phyloP scores from a whole-genome alignment of 1,140 invertebrate species.

The Apis laboriosa region DNA sequence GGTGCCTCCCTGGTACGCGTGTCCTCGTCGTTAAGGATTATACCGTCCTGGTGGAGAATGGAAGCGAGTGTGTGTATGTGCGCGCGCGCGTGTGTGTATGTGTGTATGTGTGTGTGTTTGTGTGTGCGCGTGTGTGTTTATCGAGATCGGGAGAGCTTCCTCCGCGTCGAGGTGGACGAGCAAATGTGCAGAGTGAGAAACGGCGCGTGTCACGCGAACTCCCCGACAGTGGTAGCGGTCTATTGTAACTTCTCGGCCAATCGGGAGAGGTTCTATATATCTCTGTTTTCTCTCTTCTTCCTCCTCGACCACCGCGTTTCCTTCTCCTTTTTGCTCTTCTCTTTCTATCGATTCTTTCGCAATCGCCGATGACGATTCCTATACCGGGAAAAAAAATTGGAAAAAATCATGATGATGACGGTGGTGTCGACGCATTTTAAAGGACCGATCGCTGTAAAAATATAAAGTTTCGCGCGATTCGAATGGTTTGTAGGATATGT shows the following conservation, averaged over 20 bases:
- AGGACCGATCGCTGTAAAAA: not conserved
- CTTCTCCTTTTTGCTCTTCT: too few relatives aligned
- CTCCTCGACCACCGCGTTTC: too few relatives aligned
- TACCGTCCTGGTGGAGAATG: slow-evolving; percentile 22
- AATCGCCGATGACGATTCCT: not conserved
- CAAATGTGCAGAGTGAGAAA: slow-evolving; percentile 4
- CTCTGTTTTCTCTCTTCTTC: not conserved
- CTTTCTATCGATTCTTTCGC: not conserved
- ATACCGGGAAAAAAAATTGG: not conserved
- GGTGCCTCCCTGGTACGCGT: slow-evolving; percentile 70
- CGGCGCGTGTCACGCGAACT: slow-evolving; percentile 55
- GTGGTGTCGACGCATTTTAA: too few relatives aligned
- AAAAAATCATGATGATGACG: not conserved
- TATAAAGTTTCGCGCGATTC: not conserved
- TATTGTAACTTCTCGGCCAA: slow-evolving; percentile 5
- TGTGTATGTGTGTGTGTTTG: too few relatives aligned
- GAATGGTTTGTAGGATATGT: too few relatives aligned
- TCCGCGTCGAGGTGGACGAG: not conserved
- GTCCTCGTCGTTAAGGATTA: slow-evolving; percentile 64
- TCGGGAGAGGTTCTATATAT: not conserved
- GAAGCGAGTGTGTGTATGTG: not conserved
- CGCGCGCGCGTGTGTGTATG: too few relatives aligned
- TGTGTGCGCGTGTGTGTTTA: not conserved
- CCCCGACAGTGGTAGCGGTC: slow-evolving; percentile 27
- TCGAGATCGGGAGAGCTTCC: slow-evolving; percentile 7